phyloP scores from a whole-genome alignment of 2,113 vertebrate genomes.

The Alaudala cheleensis region DNA sequence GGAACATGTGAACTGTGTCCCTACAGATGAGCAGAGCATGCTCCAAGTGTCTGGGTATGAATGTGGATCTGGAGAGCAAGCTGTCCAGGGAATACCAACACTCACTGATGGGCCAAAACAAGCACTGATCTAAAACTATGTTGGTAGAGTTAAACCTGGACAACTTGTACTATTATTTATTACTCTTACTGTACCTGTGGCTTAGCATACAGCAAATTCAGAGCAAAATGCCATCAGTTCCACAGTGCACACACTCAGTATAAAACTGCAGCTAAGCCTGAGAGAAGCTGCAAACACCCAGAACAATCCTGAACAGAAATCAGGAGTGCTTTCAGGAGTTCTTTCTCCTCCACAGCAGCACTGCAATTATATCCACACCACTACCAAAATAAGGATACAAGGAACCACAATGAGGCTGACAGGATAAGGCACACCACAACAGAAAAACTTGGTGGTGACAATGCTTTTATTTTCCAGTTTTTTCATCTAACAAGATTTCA shows the following conservation, averaged over 20 bases:
- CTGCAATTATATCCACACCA: background rate
- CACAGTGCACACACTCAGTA: background rate
- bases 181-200: background rate
- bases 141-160: background rate
- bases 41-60: background rate
- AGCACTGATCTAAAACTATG: background rate
- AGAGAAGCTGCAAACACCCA: background rate
- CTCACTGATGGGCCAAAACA: background rate
- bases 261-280: background rate
- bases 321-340: background rate
- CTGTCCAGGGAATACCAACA: background rate
- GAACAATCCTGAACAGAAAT: background rate
- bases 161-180: background rate
- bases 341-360: background rate
- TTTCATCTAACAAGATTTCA: background rate
- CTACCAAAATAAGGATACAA: background rate
- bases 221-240: background rate
- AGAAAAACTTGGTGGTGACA: background rate
- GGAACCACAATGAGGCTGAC: background rate
- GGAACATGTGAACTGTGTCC: background rate
- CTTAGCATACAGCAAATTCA: background rate
- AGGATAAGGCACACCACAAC: background rate
- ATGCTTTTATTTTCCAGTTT: background rate
- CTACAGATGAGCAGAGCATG: background rate
- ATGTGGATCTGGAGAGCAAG: background rate